Base-by-base conservation (phyloP, 2,797 vertebrate genomes). In the Lagodon rhomboides region DNA sequence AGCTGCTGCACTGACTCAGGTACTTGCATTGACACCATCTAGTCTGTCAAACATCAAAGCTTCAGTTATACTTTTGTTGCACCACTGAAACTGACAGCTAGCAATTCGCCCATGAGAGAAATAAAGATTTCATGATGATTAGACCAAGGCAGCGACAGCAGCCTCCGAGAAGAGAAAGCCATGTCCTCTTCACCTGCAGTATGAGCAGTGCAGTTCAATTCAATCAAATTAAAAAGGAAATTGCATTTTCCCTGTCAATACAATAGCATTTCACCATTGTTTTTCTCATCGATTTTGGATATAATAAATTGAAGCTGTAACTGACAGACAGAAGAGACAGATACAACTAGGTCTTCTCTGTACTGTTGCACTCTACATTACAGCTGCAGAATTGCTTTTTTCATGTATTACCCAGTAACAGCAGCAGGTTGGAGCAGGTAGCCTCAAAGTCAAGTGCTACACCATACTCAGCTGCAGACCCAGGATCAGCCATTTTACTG, bases 161-260 rank as follows among this genome's bases (percentile, higher is more conserved):
- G 51, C 38, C 20, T 13, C 0, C 9, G 15, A 62, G 15, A 60
- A n/a, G 20, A 72, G 25, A 17, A 44, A 66, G 9, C 10, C 13
- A 44, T 53, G 30, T 47, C 6, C 68, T 64, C 25, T 79, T 12
- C 30, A 11, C 50, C 22, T 60, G 59, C 15, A 11, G 55, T 15
- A 62, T 70, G 46, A 79, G 18, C n/a, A 3, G 23, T 13, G 43
- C 6, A 47, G 12, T 77, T 85, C 64, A 64, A 22, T 73, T 74
- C 43, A 53, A 16, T 79, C 75, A 66, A 77, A 81, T 76, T 53
- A 79, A 73, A 70, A 67, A 67, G 51, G 13, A 65, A 84, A 75
- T 80, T 46, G 13, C 60, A 41, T 83, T 73, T 75, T 17, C 16
- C 1, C 63, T 34, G 23, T 63, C 71, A 51, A 27, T 74, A 51